A percentile compares a stretch with the other conserved stretches of the same genome.
These are phyloP conservation scores for Perca fluviatilis DNA, from an alignment of 2,113 vertebrate genomes.

Conservation along the genomic window DNA sequence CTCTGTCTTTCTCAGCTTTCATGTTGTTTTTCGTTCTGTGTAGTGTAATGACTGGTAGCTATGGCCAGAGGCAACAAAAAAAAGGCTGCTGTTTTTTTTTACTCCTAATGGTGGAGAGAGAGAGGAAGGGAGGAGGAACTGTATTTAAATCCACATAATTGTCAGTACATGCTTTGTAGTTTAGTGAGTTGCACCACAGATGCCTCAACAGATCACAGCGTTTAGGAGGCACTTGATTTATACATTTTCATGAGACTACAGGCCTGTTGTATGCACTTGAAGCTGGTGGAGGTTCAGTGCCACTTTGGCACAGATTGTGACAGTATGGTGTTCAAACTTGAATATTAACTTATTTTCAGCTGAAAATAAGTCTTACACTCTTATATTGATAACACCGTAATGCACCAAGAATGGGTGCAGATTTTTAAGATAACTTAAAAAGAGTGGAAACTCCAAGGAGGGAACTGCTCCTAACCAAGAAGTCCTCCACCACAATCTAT, in stretches of 20 bases:
- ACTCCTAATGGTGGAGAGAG: conserved; percentile 46
- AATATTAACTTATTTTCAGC: no score
- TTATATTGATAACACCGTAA: not conserved
- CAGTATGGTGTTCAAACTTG: no score
- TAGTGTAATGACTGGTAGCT: conserved; percentile 52
- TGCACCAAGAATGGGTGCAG: not conserved
- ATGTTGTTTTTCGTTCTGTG: conserved; percentile 48
- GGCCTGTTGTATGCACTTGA: not conserved
- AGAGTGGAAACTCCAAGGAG: not conserved
- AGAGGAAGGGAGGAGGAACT: conserved; percentile 53
- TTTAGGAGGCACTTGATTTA: not conserved
- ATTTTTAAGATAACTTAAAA: not conserved
- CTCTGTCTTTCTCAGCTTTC: conserved; percentile 49
- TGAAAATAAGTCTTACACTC: no score
- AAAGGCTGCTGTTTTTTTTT: conserved; percentile 8
- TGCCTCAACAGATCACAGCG: not conserved
- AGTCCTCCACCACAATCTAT: no score
- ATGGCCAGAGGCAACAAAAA: conserved; percentile 60
- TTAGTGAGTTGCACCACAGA: conserved; percentile 30
- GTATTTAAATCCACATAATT: conserved; percentile 45
- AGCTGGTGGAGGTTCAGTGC: not conserved
- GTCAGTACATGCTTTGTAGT: conserved; percentile 42
- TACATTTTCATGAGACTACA: not conserved
- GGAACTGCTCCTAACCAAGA: no score
- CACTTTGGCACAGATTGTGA: no score